Base-by-base conservation (phyloP, 2,797 vertebrate species). In the Brachymystax lenok region DNA sequence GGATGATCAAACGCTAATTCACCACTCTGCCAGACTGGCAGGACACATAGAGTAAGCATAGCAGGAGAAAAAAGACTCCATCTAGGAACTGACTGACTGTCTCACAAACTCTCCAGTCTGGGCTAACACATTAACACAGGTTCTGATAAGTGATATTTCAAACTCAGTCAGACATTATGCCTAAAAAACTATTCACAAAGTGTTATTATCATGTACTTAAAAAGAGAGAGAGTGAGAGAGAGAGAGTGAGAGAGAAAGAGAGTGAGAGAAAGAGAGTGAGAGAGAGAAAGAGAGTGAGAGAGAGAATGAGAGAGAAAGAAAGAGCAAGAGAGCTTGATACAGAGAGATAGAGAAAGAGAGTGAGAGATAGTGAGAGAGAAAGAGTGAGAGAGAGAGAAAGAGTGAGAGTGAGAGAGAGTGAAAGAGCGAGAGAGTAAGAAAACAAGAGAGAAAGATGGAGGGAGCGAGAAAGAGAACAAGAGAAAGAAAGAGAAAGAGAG, bases 1-100 rank as follows among this genome's bases (percentile, higher is more conserved):
- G 75, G 75, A 79, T 81, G 85, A 90, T 93, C 84, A 85, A 91
- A 93, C 91, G 88, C 87, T 89, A 91, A 92, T 93, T 89, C 86
- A 88, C 77, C 79, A 79, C 81, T 86, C 78, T 87, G 86, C 86
- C 85, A 87, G 88, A 59, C 81, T 84, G 81, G 86, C 82, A 84
- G 69, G 81, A 75, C 79, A 90, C 82, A 89, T 77, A 90, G 86
- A 89, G 85, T 88, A 70, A 74, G 84, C 83, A 90, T 86, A 90
- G 79, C 86, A 64, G 33, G 35, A 59, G 64, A 71, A 78, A 67
- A 52, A 40, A 50, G 50, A 75, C 66, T 61, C 30, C 71, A 54
- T 73, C 33, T 28, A 73, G 71, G 28, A 69, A 73, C 71, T 67
- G 21, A 40, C 76, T 80, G 33, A 73, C 63, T 67, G 56, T 40